A percentile compares a stretch with the other conserved stretches of the same genome.
phyloP scores from a whole-genome alignment of 2,113 vertebrate species.

The Dermatemys mawii region DNA sequence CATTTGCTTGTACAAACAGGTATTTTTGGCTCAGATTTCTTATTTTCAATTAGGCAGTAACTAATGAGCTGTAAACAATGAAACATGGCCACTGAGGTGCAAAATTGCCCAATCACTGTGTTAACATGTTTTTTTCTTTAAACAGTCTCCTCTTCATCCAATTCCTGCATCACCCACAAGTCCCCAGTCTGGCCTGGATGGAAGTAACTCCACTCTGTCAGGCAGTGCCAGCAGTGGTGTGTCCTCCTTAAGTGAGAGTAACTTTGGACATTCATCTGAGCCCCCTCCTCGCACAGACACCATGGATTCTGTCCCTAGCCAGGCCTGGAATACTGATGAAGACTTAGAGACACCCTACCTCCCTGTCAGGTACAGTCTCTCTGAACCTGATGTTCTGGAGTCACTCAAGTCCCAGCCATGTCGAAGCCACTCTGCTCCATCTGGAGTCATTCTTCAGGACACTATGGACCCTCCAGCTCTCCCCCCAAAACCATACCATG shows the following conservation, averaged over 20 bases:
- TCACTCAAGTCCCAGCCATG: conserved; percentile 91
- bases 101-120: not conserved
- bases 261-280: conserved; percentile 87
- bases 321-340: conserved; percentile 91
- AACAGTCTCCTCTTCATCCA: conserved; percentile 93
- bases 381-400: conserved; percentile 91
- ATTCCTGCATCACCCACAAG: conserved; percentile 96
- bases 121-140: conserved; percentile 62
- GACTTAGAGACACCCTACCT: conserved; percentile 91
- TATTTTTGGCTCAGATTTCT: not conserved
- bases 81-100: not conserved
- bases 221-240: conserved; percentile 97
- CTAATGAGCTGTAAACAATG: not conserved
- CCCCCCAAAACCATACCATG: conserved; percentile 90
- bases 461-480: conserved; percentile 86
- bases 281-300: conserved; percentile 88
- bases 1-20: not conserved
- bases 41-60: rapidly evolving
- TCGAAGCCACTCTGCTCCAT: conserved; percentile 91
- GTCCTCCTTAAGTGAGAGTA: conserved; percentile 95
- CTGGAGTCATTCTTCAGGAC: conserved; percentile 86
- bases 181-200: conserved; percentile 92
- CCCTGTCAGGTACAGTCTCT: conserved; percentile 93
- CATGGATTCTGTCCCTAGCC: conserved; percentile 92
- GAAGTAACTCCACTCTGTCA: conserved; percentile 95